Percentiles rank a stretch among this genome's conserved stretches.
Evolutionary conservation across 2,797 vertebrate species (phyloP).

Genomic region (Crocodylus rhombifer): DNA sequence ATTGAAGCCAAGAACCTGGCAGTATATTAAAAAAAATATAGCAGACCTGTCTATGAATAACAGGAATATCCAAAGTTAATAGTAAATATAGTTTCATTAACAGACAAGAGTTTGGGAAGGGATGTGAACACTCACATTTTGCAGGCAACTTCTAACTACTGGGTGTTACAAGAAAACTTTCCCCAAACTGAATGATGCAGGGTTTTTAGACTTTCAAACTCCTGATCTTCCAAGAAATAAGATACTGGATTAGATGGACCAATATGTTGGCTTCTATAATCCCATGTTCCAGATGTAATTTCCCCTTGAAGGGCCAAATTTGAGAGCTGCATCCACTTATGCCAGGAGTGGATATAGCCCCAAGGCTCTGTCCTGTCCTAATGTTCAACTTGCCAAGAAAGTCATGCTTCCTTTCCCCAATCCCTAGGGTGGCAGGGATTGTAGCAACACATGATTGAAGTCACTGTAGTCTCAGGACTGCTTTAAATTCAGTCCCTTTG

Average conservation of each 20-base stretch:
- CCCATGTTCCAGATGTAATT: background rate
- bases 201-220: constrained; percentile 16
- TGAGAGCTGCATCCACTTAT: background rate
- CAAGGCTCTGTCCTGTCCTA: background rate
- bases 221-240: background rate
- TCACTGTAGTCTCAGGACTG: background rate
- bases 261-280: background rate
- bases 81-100: constrained; percentile 14
- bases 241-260: background rate
- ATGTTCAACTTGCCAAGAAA: constrained; percentile 2
- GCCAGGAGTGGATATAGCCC: background rate
- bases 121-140: background rate
- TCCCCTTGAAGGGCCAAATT: background rate
- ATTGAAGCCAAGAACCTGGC: background rate
- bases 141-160: background rate
- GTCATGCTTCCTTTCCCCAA: background rate
- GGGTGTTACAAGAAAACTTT: constrained; percentile 15
- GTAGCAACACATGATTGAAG: background rate
- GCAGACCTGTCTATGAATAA: background rate
- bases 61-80: background rate
- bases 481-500: background rate
- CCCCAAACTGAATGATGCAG: background rate
- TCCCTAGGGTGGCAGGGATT: background rate
- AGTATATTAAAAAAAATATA: background rate
- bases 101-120: constrained; percentile 5